Conservation (phyloP, 2,888 invertebrate species). For the Apotomis betuletana region DNA sequence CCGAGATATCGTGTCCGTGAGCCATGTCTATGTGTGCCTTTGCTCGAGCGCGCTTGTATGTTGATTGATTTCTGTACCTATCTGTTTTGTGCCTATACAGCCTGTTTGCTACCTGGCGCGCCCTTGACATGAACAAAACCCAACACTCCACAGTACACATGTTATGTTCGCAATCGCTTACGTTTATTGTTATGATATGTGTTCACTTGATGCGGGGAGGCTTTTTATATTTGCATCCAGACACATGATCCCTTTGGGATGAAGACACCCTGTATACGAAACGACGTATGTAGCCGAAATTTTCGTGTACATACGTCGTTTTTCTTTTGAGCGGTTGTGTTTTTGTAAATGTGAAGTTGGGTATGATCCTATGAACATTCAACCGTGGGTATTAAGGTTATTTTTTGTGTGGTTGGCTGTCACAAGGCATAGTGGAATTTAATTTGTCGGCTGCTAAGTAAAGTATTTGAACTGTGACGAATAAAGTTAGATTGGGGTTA, state of each 20-base stretch:
- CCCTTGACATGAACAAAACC: constrained; percentile 1
- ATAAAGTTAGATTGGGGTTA: too few relatives aligned
- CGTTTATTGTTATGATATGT: constrained; percentile 30
- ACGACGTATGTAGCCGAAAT: background rate
- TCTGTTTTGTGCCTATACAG: too few relatives aligned
- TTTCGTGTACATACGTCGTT: background rate
- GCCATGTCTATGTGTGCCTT: too few relatives aligned
- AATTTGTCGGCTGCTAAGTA: too few relatives aligned
- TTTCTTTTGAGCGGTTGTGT: background rate
- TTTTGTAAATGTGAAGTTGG: background rate
- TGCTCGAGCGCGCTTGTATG: too few relatives aligned
- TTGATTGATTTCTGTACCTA: too few relatives aligned
- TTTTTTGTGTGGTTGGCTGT: background rate
- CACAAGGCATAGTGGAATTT: background rate
- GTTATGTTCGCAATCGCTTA: constrained; percentile 19
- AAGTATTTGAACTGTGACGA: too few relatives aligned
- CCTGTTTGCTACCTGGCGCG: too few relatives aligned
- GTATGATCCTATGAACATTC: background rate
- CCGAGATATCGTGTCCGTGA: too few relatives aligned
- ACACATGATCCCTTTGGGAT: constrained; percentile 22
- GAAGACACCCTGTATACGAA: background rate
- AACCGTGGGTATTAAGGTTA: background rate
- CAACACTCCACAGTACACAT: background rate
- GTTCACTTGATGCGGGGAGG: constrained; percentile 16
- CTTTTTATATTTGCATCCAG: constrained; percentile 29